phyloP scores from a whole-genome alignment of 2,113 vertebrate species.

The Okapia johnstoni region DNA sequence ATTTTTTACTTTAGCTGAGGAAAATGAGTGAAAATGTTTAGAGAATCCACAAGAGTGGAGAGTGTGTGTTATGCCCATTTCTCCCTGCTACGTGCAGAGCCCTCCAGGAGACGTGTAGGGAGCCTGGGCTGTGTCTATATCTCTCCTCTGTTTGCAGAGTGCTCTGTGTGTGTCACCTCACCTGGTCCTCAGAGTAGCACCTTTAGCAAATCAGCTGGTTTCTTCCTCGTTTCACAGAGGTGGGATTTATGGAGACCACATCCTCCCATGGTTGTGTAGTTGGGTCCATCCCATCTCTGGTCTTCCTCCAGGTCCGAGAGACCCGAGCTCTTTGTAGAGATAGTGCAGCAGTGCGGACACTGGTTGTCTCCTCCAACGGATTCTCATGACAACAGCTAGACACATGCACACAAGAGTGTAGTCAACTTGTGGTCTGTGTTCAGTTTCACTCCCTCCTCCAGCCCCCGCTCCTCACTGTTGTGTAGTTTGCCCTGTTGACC shows the following conservation, averaged over 20 bases:
- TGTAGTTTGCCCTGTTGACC: neutral
- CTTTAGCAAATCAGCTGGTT: neutral
- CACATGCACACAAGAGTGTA: neutral
- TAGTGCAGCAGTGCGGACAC: neutral
- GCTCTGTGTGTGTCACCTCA: neutral
- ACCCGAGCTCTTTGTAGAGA: neutral
- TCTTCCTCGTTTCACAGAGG: neutral
- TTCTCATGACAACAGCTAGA: neutral
- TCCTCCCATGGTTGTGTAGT: neutral
- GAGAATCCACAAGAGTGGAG: neutral
- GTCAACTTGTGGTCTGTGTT: too few relatives aligned
- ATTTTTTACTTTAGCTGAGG: neutral
- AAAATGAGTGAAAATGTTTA: neutral
- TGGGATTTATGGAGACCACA: neutral
- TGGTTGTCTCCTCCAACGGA: neutral
- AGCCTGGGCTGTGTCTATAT: neutral
- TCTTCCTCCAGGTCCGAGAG: neutral
- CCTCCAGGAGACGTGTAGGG: neutral
- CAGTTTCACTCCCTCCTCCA: neutral
- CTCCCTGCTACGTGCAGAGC: neutral
- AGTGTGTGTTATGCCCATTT: accelerated
- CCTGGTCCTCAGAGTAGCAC: neutral
- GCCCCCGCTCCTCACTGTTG: neutral
- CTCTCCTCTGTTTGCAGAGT: neutral
- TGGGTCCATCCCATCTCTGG: neutral